Evolutionary conservation across 1,140 invertebrate species (phyloP).

Genomic region (Drosophila fuyamai): DNA sequence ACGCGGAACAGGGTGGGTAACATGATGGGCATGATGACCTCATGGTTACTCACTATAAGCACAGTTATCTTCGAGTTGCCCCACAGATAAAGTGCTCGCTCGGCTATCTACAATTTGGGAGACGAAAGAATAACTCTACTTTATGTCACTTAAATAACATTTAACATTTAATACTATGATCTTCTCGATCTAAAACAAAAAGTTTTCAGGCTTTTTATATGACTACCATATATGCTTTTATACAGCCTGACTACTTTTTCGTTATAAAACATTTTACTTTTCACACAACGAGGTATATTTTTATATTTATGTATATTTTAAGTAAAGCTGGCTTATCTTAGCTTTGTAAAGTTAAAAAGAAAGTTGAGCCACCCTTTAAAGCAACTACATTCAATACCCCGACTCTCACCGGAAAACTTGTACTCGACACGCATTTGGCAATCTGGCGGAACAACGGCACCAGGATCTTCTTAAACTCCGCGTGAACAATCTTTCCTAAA

Average conservation of each 20-base stretch:
- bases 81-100: neutral
- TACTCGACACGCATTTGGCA: neutral
- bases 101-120: neutral
- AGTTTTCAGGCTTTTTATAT: no score
- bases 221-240: no score
- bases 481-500: neutral
- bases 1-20: neutral
- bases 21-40: neutral
- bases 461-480: neutral
- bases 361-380: no score
- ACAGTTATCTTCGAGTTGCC: fast-evolving
- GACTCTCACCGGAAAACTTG: neutral
- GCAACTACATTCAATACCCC: neutral
- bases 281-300: no score
- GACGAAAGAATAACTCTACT: neutral
- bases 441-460: neutral
- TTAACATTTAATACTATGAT: no score
- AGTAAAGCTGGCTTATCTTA: no score
- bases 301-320: no score
- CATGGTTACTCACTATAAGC: neutral
- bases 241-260: no score
- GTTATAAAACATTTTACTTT: no score
- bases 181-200: no score
- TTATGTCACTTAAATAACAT: no score
- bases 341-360: no score